These are phyloP conservation scores for Enteromius viviparus DNA, from an alignment of 2,797 vertebrate species.

Conservation along the genomic window DNA sequence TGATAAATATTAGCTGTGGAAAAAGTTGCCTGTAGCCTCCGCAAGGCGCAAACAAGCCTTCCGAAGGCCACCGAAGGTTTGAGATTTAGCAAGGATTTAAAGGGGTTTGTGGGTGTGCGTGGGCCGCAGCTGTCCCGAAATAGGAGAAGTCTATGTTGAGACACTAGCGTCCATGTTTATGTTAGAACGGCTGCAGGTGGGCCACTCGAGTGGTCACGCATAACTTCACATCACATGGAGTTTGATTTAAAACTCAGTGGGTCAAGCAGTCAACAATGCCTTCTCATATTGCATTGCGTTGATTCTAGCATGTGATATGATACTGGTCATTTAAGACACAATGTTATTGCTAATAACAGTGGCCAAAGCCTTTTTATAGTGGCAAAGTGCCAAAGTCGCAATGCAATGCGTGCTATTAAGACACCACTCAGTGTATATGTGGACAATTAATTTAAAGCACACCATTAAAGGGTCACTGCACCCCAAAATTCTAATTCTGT, in stretches of 20 bases:
- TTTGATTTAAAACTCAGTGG: slow-evolving; percentile 34
- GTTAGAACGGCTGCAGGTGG: slow-evolving; percentile 56
- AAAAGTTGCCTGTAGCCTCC: slow-evolving; percentile 75
- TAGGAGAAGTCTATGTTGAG: slow-evolving; percentile 75
- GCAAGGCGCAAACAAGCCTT: slow-evolving; percentile 70
- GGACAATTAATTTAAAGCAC: slow-evolving; percentile 19
- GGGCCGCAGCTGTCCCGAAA: slow-evolving; percentile 84
- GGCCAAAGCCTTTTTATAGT: neutral
- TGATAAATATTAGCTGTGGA: slow-evolving; percentile 72
- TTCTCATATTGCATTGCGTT: slow-evolving; percentile 24
- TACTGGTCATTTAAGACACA: slow-evolving; percentile 7
- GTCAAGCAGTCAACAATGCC: slow-evolving; percentile 30
- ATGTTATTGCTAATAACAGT: slow-evolving; percentile 13
- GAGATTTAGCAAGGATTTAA: slow-evolving; percentile 78
- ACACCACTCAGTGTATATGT: slow-evolving; percentile 12
- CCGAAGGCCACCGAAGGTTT: slow-evolving; percentile 71
- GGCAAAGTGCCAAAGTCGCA: slow-evolving; percentile 3
- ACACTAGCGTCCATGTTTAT: slow-evolving; percentile 67
- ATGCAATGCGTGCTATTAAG: neutral
- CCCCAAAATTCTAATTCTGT: no score
- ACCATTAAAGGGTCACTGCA: slow-evolving; percentile 4
- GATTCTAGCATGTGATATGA: slow-evolving; percentile 18
- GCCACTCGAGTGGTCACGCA: slow-evolving; percentile 46
- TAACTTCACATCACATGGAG: slow-evolving; percentile 40
- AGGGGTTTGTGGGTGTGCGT: slow-evolving; percentile 70